Evolutionary conservation across 1,140 invertebrate genomes (phyloP).

Genomic region (Hormaphis cornu): DNA sequence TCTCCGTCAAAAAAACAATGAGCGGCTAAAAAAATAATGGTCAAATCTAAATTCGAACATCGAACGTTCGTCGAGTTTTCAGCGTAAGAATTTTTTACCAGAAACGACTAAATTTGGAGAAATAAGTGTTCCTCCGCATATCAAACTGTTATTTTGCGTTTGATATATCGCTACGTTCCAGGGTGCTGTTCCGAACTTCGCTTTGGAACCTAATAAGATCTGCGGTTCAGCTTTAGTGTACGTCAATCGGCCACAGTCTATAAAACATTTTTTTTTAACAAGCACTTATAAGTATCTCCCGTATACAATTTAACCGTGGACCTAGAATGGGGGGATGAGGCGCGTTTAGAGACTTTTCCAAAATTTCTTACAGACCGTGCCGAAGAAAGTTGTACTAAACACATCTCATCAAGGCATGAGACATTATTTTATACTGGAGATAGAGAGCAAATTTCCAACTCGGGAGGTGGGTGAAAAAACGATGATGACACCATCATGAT

Average conservation of each 20-base stretch:
- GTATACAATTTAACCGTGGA: no score
- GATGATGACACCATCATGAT: no score
- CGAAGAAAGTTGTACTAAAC: no score
- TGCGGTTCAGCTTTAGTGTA: not conserved
- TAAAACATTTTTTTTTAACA: not conserved
- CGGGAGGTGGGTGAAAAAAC: no score
- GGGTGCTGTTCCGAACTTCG: not conserved
- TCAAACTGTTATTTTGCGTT: not conserved
- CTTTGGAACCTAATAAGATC: not conserved
- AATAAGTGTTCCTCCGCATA: slow-evolving; percentile 1
- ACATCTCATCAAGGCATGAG: no score
- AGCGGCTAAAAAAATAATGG: not conserved
- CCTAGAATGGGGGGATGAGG: no score
- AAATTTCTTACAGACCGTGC: no score
- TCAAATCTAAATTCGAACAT: not conserved
- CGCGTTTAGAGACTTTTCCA: no score
- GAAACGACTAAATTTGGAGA: not conserved
- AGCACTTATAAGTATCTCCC: no score
- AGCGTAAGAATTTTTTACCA: not conserved
- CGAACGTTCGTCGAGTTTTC: no score
- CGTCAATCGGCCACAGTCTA: not conserved
- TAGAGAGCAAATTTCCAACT: no score
- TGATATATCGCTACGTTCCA: not conserved
- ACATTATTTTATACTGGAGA: no score
- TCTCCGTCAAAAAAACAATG: not conserved